Base-by-base conservation (phyloP, 2,113 vertebrate genomes). In the Chelonoidis abingdonii region DNA sequence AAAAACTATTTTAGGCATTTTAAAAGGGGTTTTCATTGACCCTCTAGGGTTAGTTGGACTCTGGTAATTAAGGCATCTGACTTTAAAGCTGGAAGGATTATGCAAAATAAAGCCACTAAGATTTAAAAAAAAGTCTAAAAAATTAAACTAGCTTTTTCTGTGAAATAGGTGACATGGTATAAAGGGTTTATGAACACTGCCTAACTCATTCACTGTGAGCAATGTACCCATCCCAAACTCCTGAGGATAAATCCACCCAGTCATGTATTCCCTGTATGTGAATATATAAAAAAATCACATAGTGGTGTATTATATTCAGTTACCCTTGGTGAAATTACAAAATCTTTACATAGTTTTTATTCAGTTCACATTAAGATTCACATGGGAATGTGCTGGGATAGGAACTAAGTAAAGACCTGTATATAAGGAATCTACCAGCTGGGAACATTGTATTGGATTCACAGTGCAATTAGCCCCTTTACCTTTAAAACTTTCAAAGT, bases 1-100 rank as follows among this genome's bases (percentile, higher is more conserved):
- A 92, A 94, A 88, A 94, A 50, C 95, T 97, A 97, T 97, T 97
- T 97, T 95, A 91, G 88, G 96, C 24, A 8, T n/a, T 72, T 75
- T 41, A 11, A 91, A 95, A 93, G 88, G 90, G 84, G 56, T 93
- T 59, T 95, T 95, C 94, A 80, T 95, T 7, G 92, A 91, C 93
- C 81, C 31, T 94, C 79, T 91, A 88, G 81, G 91, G 83, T 84
- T 85, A 21, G 90, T 10, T 75, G 94, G 94, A 97, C 96, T 97
- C 96, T 96, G 97, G 86, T 94, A 97, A 97, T 97, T 95, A 97
- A 97, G 21, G 94, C 93, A 97, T 96, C 92, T 97, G 94, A 96
- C 96, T 92, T 95, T 97, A 87, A 86, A 94, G 96, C 89, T 97
- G 91, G 95, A 96, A 96, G 94, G 91, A 97, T 95, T 96, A 95